Base-by-base conservation (phyloP, 2,113 vertebrate genomes). In the Bubo blakistoni region DNA sequence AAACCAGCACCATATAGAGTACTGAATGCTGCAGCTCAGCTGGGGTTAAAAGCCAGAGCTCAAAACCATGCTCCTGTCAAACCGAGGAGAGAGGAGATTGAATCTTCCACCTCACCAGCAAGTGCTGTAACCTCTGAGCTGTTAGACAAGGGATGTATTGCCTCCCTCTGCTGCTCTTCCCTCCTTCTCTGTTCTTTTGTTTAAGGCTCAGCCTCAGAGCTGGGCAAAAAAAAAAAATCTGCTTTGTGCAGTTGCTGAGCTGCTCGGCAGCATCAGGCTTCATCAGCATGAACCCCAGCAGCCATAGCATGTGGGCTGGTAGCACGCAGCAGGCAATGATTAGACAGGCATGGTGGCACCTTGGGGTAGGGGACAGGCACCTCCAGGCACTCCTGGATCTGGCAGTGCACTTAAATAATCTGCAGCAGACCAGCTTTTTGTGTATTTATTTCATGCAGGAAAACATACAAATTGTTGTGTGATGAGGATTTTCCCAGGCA, bases 291-390 rank as follows among this genome's bases (percentile, higher is more conserved):
- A 69, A 9, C 34, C 20, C 27, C 55, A 27, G 55, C 34, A 57
- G 74, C 74, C 2, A 1, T 49, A 52, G 42, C 4, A 0, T 1
- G 1, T 2, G 0, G 59, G 66, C 25, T 47, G 80, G 46, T 10
- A 47, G 30, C 49, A 58, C 24, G 34, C 1, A 36, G 25, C 38
- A n/a, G 58, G 38, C 51, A 72, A 76, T 67, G 44, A 6, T 63
- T 24, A 40, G 66, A 38, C 32, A 86, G 27, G 8, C 2, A 3
- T 38, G 54, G 16, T 57, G 81, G 34, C 70, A 66, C 34, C 51
- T 62, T 2, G 0, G 27, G 16, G 47, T 11, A 34, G 19, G 24
- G 65, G 34, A 57, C 88, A 61, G 85, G 71, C n/a, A 54, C 11
- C 67, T 27, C 15, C 20, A 27, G 38, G 69, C 36, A 10, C n/a